Base-by-base conservation (phyloP, 2,113 vertebrate species). In the Pipra filicauda region DNA sequence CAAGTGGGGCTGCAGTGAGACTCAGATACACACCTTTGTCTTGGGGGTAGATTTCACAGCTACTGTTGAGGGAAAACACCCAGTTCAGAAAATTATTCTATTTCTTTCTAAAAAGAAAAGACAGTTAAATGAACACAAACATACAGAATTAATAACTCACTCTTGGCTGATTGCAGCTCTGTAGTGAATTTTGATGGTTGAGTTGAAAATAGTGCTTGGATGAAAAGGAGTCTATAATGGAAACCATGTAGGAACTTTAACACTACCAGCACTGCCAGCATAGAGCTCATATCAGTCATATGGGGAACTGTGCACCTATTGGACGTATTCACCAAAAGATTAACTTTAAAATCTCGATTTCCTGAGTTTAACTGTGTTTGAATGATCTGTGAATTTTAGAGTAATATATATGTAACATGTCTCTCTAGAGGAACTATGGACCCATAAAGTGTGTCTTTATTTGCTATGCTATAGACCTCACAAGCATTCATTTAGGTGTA, bases 351-450 rank as follows among this genome's bases (percentile, higher is more conserved):
- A 81, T 64, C 64, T 79, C n/a, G 21, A 1, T 85, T 93, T 91
- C 48, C 37, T 46, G n/a, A 66, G 39, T 88, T 95, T 93, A 88
- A 70, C n/a, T 83, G 8, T 62, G 52, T 80, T 88, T 94, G 93
- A 93, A 87, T 57, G 59, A 70, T 64, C 78, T 84, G 59, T 74
- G 67, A 83, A 67, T 72, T 70, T 85, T 49, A 82, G 31, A 4
- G 18, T 64, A 71, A 54, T 24, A 20, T 57, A 12, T 65, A 64
- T 64, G 88, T 83, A 88, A 65, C 51, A n/a, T 61, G 21, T 44
- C 74, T 61, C 44, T 72, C 62, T 72, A 12, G 22, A 82, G 62
- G 54, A 91, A 58, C 41, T 88, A 12, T 44, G 28, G 49, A 85
- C 37, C 22, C 46, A 15, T 61, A 86, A 31, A 90, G 48, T 30